phyloP scores from a whole-genome alignment of 2,888 invertebrate genomes.

The Agrochola litura region DNA sequence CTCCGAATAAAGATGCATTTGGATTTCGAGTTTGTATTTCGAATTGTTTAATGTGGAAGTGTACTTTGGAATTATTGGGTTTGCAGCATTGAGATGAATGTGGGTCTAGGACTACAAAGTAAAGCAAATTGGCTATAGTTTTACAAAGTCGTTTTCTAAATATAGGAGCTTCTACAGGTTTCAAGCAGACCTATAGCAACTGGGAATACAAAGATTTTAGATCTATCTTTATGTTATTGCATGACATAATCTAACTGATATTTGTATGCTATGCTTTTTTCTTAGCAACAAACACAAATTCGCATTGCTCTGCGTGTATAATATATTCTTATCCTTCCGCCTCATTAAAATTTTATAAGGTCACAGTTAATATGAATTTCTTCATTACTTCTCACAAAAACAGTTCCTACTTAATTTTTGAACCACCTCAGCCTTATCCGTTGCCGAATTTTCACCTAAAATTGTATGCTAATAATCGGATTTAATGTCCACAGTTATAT shows the following conservation, averaged over 20 bases:
- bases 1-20: slow-evolving; percentile 55
- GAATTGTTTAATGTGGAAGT: slow-evolving; percentile 16
- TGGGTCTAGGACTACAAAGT: background rate
- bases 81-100: background rate
- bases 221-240: background rate
- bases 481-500: slow-evolving; percentile 62
- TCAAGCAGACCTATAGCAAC: background rate
- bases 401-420: slow-evolving; percentile 33
- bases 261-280: background rate
- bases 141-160: no score
- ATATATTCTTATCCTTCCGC: background rate
- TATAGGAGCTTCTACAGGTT: background rate
- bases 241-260: background rate
- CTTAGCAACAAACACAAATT: background rate
- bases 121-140: background rate
- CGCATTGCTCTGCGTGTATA: background rate
- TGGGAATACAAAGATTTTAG: background rate
- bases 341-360: background rate
- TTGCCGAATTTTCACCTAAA: slow-evolving; percentile 41
- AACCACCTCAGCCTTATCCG: slow-evolving; percentile 9
- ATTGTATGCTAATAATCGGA: slow-evolving; percentile 59
- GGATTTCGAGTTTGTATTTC: slow-evolving; percentile 37
- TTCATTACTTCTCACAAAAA: slow-evolving; percentile 23
- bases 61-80: slow-evolving; percentile 3
- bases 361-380: slow-evolving; percentile 13